These are phyloP conservation scores for Zygothrica quintamaculata DNA, from an alignment of 2,888 invertebrate genomes.

Conservation along the genomic window DNA sequence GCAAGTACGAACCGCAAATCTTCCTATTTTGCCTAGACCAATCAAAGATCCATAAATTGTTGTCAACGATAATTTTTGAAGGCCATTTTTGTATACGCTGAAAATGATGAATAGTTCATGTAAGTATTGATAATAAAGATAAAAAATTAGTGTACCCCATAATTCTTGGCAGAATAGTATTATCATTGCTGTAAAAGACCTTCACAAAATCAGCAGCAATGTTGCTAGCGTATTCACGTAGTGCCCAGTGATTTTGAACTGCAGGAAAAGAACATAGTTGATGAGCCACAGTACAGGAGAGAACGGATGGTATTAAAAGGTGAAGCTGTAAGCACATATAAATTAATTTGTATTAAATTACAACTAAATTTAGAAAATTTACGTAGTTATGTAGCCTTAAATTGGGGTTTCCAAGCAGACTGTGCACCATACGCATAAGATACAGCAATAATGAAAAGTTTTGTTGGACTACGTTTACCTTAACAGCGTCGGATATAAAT, in stretches of 20 bases:
- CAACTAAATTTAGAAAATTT: conserved; percentile 25
- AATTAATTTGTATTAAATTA: neutral
- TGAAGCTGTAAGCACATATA: conserved; percentile 38
- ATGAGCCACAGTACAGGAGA: conserved; percentile 33
- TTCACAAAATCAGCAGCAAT: conserved; percentile 33
- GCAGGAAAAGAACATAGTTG: conserved; percentile 7
- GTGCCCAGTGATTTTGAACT: conserved; percentile 40
- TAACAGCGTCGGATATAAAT: conserved; percentile 40
- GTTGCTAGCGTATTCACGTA: conserved; percentile 43
- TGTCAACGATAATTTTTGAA: conserved; percentile 11
- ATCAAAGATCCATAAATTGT: conserved; percentile 51
- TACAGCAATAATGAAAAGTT: conserved; percentile 31
- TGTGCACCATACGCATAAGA: conserved; percentile 45
- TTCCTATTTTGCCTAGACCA: conserved; percentile 48
- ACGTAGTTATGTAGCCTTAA: conserved; percentile 38
- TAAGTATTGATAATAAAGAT: neutral
- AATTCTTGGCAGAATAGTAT: conserved; percentile 29
- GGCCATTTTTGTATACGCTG: conserved; percentile 37
- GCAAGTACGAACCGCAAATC: conserved; percentile 14
- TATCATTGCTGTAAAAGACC: neutral
- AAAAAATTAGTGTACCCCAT: conserved; percentile 23
- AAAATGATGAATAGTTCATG: conserved; percentile 2
- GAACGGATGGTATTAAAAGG: conserved; percentile 39
- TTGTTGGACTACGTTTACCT: conserved; percentile 26
- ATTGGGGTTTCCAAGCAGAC: conserved; percentile 30